Evolutionary conservation across 1,140 invertebrate genomes (phyloP).

Genomic region (Lepidotrigona ventralis): DNA sequence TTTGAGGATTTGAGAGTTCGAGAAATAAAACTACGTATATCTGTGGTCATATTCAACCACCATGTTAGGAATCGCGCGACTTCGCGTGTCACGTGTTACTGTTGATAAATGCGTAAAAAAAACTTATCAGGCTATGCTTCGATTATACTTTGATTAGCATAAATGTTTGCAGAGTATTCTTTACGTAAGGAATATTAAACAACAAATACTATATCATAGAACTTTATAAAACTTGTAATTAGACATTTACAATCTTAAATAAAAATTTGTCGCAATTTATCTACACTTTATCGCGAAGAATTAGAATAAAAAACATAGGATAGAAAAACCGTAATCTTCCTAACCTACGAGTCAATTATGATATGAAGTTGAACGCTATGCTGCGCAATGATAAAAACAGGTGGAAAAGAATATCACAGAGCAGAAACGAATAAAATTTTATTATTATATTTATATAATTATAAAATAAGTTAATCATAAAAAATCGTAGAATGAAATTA

Average conservation of each 20-base stretch:
- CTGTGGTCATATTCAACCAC: not conserved
- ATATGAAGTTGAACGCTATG: not conserved
- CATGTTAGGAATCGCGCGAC: conserved; percentile 17
- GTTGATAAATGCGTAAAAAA: conserved; percentile 30
- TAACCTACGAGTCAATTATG: not conserved
- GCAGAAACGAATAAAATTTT: not conserved
- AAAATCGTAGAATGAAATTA: not conserved
- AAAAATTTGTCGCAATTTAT: not conserved
- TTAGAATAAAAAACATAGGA: not conserved
- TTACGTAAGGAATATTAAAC: not conserved
- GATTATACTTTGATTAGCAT: not conserved
- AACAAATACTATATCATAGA: not conserved
- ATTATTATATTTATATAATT: not conserved
- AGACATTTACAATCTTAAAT: not conserved
- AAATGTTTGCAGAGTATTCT: not conserved
- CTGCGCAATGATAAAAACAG: not conserved
- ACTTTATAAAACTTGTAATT: not conserved
- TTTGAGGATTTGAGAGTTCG: not conserved
- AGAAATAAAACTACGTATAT: not conserved
- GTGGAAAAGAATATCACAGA: not conserved
- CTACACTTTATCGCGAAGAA: not conserved
- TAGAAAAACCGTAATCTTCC: not conserved
- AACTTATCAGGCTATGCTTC: conserved; percentile 6
- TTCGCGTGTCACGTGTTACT: conserved; percentile 7
- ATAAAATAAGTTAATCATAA: not conserved